phyloP scores from a whole-genome alignment of 1,140 invertebrate genomes.

The Stratiolaelaps scimitus region DNA sequence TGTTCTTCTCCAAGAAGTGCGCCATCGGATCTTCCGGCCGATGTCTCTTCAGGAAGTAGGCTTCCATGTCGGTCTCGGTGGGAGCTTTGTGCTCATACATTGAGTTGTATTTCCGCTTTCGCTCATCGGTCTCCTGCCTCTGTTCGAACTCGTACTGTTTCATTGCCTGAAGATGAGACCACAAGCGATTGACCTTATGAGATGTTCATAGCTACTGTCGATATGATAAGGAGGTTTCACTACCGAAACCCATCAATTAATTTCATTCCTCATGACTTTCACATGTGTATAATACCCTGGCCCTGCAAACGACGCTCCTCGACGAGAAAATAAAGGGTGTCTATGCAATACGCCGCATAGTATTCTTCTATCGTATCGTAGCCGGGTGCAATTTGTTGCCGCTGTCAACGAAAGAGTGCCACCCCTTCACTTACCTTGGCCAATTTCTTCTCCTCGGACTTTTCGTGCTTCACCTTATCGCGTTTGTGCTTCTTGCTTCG shows the following conservation, averaged over 20 bases:
- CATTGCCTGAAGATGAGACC: slow-evolving; percentile 2
- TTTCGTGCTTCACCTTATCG: slow-evolving; percentile 68
- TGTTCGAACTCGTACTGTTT: slow-evolving; percentile 50
- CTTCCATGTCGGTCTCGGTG: slow-evolving; percentile 83
- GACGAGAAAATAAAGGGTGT: too few species aligned
- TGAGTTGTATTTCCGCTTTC: slow-evolving; percentile 81
- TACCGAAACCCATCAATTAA: too few species aligned
- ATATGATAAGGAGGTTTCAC: too few species aligned
- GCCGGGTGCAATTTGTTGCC: too few species aligned
- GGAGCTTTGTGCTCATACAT: slow-evolving; percentile 61
- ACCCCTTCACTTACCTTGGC: not conserved
- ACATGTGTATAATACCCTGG: too few species aligned
- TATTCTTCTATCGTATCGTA: too few species aligned
- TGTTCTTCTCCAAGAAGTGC: slow-evolving; percentile 37
- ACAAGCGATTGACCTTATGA: too few species aligned
- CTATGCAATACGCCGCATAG: too few species aligned
- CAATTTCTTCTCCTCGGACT: slow-evolving; percentile 28
- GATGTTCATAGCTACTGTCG: too few species aligned
- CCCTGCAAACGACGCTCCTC: too few species aligned
- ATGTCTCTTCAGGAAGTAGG: slow-evolving; percentile 69
- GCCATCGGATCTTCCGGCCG: slow-evolving; percentile 82
- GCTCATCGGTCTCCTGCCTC: slow-evolving; percentile 61
- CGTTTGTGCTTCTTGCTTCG: slow-evolving; percentile 51
- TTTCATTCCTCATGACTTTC: too few species aligned
- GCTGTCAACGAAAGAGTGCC: too few species aligned